These are phyloP conservation scores for Nyctalus aviator DNA, from an alignment of 2,797 vertebrate genomes.

Conservation along the genomic window DNA sequence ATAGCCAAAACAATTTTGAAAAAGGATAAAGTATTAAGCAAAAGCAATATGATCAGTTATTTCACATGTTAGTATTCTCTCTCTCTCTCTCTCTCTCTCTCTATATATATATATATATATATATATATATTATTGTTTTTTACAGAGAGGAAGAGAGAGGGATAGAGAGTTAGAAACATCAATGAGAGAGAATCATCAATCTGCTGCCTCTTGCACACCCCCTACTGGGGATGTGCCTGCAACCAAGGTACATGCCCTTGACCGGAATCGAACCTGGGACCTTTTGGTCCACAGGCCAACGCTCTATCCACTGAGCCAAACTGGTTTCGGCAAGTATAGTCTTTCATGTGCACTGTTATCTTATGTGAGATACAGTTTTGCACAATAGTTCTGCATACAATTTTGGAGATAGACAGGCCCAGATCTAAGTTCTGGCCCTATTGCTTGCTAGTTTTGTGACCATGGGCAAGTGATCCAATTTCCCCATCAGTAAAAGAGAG, in stretches of 20 bases:
- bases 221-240: too few relatives aligned
- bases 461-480: neutral
- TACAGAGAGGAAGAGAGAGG: too few relatives aligned
- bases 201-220: too few relatives aligned
- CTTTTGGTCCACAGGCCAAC: too few relatives aligned
- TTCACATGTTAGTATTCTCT: neutral
- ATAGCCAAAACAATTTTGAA: neutral
- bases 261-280: too few relatives aligned
- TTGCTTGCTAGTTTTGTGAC: neutral
- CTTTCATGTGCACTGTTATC: neutral
- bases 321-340: neutral
- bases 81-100: too few relatives aligned
- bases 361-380: neutral
- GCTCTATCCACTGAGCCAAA: too few relatives aligned
- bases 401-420: neutral
- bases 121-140: too few relatives aligned
- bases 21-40: neutral
- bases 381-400: neutral
- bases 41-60: neutral
- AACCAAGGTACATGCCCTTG: too few relatives aligned
- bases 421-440: neutral
- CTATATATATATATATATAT: too few relatives aligned
- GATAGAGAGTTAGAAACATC: too few relatives aligned
- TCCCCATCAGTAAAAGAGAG: neutral
- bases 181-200: too few relatives aligned